Evolutionary conservation across 2,797 vertebrate species (phyloP).

Genomic region (Babyrousa celebensis): DNA sequence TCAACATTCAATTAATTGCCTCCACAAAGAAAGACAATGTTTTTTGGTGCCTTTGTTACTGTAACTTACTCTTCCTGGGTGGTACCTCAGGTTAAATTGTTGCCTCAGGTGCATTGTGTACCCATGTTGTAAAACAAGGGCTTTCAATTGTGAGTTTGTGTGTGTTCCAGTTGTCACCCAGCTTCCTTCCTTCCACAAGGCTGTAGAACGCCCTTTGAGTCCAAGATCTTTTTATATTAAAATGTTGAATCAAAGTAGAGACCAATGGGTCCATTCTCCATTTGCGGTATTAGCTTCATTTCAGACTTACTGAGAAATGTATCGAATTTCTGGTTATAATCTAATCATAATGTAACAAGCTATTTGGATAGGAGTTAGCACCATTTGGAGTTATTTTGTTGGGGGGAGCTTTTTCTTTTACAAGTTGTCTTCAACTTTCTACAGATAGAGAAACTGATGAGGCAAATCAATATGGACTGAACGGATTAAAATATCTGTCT

Average conservation of each 20-base stretch:
- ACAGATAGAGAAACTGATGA: conserved; percentile 82
- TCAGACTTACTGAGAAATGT: conserved; percentile 64
- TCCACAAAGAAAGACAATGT: conserved; percentile 82
- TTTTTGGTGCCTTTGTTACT: conserved; percentile 82
- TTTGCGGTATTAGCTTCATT: conserved; percentile 68
- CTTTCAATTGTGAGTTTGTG: conserved; percentile 77
- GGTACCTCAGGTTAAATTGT: conserved; percentile 79
- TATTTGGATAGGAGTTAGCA: conserved; percentile 73
- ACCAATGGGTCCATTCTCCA: conserved; percentile 68
- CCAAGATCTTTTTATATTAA: conserved; percentile 73
- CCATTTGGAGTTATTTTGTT: conserved; percentile 72
- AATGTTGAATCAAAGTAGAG: conserved; percentile 31
- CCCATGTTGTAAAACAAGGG: conserved; percentile 81
- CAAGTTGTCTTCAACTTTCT: conserved; percentile 78
- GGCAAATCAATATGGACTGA: conserved; percentile 85
- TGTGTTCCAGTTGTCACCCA: conserved; percentile 80
- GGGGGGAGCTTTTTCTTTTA: conserved; percentile 2
- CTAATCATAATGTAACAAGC: conserved; percentile 78
- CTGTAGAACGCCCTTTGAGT: conserved; percentile 75
- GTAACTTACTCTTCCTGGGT: conserved; percentile 62
- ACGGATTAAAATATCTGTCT: conserved; percentile 86
- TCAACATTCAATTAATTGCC: conserved; percentile 78
- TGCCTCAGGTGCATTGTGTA: conserved; percentile 73
- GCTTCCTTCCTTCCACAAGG: conserved; percentile 72
- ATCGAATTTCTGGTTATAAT: conserved; percentile 79